A percentile compares a stretch with the other conserved stretches of the same genome.
Evolutionary conservation across 1,140 invertebrate species (phyloP).

Genomic region (Magallana angulata): DNA sequence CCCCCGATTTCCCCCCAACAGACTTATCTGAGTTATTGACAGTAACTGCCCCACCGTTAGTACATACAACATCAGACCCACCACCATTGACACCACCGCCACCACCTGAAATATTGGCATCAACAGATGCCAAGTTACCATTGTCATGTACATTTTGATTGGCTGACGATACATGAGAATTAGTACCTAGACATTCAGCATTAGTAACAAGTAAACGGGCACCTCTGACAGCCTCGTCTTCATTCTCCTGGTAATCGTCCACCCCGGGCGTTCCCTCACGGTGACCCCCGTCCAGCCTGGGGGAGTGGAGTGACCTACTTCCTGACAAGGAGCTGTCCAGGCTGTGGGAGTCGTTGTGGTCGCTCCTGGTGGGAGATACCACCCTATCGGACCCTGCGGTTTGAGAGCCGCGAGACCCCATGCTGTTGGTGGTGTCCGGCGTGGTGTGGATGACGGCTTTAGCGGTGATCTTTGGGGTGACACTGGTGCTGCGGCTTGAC

Average conservation of each 20-base stretch:
- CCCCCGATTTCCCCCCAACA: neutral
- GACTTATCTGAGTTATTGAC: neutral
- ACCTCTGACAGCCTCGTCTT: constrained; percentile 60
- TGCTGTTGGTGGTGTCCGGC: constrained; percentile 72
- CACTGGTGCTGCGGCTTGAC: constrained; percentile 75
- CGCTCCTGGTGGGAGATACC: constrained; percentile 59
- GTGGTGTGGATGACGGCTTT: constrained; percentile 73
- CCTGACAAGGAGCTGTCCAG: constrained; percentile 75
- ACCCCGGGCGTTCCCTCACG: constrained; percentile 47
- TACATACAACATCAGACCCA: neutral
- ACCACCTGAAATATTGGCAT: constrained; percentile 38
- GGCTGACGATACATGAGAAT: constrained; percentile 70
- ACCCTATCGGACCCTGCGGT: constrained; percentile 65
- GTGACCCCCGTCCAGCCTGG: constrained; percentile 46
- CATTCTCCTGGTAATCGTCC: constrained; percentile 54
- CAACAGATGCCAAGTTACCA: constrained; percentile 62
- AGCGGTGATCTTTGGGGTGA: constrained; percentile 75
- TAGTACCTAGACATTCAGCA: constrained; percentile 53
- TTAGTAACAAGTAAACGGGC: constrained; percentile 63
- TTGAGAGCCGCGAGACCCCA: constrained; percentile 77
- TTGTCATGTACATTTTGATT: constrained; percentile 79
- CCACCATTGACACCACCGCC: constrained; percentile 5
- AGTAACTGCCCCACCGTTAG: neutral
- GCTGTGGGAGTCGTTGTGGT: constrained; percentile 75
- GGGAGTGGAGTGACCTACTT: constrained; percentile 67